Evolutionary conservation across 1,140 invertebrate species (phyloP), one percentile per base, ranked within the genome.

Genomic region (Triops longicaudatus): DNA sequence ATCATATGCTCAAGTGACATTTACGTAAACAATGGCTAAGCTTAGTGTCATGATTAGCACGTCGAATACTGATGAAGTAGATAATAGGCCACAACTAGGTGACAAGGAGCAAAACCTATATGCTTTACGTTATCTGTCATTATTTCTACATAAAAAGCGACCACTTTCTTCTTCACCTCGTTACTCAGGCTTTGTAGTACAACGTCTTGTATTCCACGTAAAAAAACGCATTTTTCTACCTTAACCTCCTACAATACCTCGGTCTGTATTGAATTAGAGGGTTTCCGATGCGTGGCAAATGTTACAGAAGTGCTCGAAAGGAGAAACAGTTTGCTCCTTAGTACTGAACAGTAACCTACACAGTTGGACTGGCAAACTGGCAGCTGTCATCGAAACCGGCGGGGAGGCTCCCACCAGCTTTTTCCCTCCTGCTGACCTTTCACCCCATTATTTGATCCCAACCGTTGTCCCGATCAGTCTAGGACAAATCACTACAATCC

Each of bases 401-500:
- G 50, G 50, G 50, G 50, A 63, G 50, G 50, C 50, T 63, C 14
- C 50, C 50, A 63, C 50, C 50, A 63, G 50, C 50, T 63, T 22
- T 63, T 63, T 63, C 50, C 50, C 50, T 63, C 50, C 50, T 63
- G 50, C 50, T 63, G 50, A 63, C 14, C 50, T 63, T 63, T 63
- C 50, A 63, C 50, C 50, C 50, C 50, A 63, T 63, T 63, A 63
- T 63, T 63, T 22, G 50, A 63, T 63, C 50, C 9, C 50, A 63
- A 63, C 50, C 50, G 50, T 63, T 63, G 50, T 63, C 50, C 50
- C 50, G 50, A 63, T 63, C 50, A 63, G 50, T 22, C 10, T 1
- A 63, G 50, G 50, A 63, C 50, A 63, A 63, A 63, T 63, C 50
- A 63, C 50, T 63, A 63, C 50, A 63, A 63, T 63, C 50, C 50